These are phyloP conservation scores for Drosophila picticornis DNA, from an alignment of 2,888 invertebrate species.

Conservation along the genomic window DNA sequence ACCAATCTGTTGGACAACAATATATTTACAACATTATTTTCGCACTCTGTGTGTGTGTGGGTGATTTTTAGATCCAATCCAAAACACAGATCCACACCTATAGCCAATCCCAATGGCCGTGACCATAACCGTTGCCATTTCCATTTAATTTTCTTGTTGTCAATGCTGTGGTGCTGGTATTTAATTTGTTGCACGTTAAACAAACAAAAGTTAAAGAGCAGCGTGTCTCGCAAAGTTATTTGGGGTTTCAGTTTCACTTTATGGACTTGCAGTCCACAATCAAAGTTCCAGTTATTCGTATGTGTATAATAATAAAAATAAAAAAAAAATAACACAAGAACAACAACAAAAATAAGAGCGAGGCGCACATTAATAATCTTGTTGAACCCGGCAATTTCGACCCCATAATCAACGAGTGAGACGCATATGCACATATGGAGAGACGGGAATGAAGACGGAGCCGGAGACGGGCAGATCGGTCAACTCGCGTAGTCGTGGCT, in stretches of 20 bases:
- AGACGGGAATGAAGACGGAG: slow-evolving; percentile 42
- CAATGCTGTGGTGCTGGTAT: slow-evolving; percentile 48
- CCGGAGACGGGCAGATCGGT: slow-evolving; percentile 37
- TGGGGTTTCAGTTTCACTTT: slow-evolving; percentile 55
- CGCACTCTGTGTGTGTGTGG: slow-evolving; percentile 58
- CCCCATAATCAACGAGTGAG: slow-evolving; percentile 80
- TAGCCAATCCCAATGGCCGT: slow-evolving; percentile 6
- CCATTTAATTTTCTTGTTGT: slow-evolving; percentile 65
- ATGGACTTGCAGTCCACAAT: slow-evolving; percentile 48
- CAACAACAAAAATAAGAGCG: slow-evolving; percentile 41
- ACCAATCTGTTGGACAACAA: slow-evolving; percentile 60
- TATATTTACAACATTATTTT: slow-evolving; percentile 79
- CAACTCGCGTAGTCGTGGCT: slow-evolving; percentile 53
- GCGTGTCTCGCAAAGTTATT: slow-evolving; percentile 51
- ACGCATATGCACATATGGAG: slow-evolving; percentile 77
- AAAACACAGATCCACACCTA: neutral
- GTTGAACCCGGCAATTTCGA: slow-evolving; percentile 80
- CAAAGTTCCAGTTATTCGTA: slow-evolving; percentile 33
- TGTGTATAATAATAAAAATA: slow-evolving; percentile 20
- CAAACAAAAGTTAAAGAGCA: slow-evolving; percentile 72
- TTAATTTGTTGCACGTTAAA: slow-evolving; percentile 78
- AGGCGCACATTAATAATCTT: slow-evolving; percentile 80
- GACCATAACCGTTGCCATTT: slow-evolving; percentile 38
- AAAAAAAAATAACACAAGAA: slow-evolving; percentile 5
- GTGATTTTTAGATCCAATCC: slow-evolving; percentile 30